Conservation (phyloP, 2,113 vertebrate species). For the Genyomyrus donnyi region DNA sequence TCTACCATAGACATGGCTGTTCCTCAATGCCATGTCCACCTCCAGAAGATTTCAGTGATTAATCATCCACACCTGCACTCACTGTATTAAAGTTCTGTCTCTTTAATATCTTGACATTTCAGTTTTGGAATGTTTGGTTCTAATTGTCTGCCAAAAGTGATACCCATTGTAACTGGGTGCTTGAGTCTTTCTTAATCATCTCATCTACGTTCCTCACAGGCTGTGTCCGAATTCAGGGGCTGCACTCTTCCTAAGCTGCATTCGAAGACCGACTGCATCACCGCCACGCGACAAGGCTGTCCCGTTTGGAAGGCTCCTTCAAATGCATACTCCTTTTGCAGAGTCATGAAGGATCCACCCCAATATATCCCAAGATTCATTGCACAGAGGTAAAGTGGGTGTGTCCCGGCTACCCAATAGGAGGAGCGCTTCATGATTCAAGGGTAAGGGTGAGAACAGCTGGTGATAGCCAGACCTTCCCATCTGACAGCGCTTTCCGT, state of each 20-base stretch:
- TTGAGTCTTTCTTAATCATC: background rate
- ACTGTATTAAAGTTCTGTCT: background rate
- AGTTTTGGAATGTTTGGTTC: background rate
- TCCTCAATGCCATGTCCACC: background rate
- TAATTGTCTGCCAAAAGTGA: background rate
- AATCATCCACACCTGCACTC: background rate
- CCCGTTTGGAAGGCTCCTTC: background rate
- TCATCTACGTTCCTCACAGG: background rate
- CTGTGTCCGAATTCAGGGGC: background rate
- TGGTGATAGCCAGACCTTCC: background rate
- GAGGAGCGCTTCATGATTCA: too few species aligned
- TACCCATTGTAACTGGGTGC: background rate
- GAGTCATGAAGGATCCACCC: too few species aligned
- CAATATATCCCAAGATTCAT: too few species aligned
- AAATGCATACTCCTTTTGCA: background rate
- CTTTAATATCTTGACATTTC: background rate
- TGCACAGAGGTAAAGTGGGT: too few species aligned
- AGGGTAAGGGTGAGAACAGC: background rate
- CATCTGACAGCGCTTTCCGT: background rate
- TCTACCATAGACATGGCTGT: background rate
- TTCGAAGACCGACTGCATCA: background rate
- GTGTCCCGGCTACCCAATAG: too few species aligned
- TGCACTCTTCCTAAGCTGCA: background rate
- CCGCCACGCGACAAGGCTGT: background rate
- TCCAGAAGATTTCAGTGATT: background rate